Base-by-base conservation (phyloP, 2,888 invertebrate genomes). In the Clepsis dumicolana region DNA sequence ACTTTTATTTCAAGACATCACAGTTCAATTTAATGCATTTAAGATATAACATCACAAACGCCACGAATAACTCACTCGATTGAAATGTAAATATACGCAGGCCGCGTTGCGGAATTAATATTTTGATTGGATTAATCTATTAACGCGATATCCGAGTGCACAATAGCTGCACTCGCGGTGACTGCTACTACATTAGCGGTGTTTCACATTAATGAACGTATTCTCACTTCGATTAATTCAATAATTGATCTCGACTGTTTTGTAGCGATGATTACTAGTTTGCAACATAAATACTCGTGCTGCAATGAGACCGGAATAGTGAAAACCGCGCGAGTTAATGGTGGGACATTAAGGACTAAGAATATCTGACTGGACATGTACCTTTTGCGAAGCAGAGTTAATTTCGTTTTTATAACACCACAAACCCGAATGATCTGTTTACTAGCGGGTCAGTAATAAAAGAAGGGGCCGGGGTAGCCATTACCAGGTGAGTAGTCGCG, bases 381-480 rank as follows among this genome's bases (percentile, higher is more conserved):
- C 89, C 85, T 61, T 66, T 62, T 56, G 61, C 56, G 18, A 86
- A 86, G 81, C 88, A 83, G 86, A 90, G 90, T 92, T 93, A 93
- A 93, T 93, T 93, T 89, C 88, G 90, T 92, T 93, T 93, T 93
- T 93, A 93, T 93, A 92, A 88, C 93, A 93, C 91, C 93, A 93
- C 93, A 93, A 93, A 92, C 90, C 91, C 89, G 91, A 93, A 93
- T 93, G 93, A 93, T 93, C 93, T 93, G 93, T 93, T 93, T 93
- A 93, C 93, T 93, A 91, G 93, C 92, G 92, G 93, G 90, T 89
- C 90, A 91, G 93, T 93, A 91, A 91, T 93, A 93, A 93, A 93
- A 91, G 56, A 91, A 85, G 87, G 90, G 93, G 90, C 89, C 88
- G 91, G 86, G 87, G 90, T 89, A 86, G 90, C 89, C 88, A 91